These are phyloP conservation scores for Tachystola acroxantha DNA, from an alignment of 2,888 invertebrate genomes.

Conservation along the genomic window DNA sequence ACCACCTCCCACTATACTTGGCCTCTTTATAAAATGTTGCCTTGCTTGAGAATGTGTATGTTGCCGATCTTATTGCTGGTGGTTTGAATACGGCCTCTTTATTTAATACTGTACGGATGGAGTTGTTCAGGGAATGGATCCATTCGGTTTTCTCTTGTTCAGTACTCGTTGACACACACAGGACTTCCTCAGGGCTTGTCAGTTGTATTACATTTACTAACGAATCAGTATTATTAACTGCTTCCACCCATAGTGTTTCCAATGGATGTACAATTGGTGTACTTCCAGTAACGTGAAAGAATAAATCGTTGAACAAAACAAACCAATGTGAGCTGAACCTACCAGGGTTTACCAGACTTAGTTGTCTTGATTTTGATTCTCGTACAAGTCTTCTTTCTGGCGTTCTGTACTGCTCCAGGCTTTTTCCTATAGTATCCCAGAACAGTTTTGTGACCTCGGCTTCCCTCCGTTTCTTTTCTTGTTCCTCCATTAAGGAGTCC, in stretches of 20 bases:
- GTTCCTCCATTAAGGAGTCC: conserved; percentile 80
- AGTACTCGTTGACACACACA: conserved; percentile 81
- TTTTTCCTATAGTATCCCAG: conserved; percentile 85
- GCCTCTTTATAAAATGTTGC: conserved; percentile 86
- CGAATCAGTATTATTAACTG: conserved; percentile 81
- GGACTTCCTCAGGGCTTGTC: conserved; percentile 87
- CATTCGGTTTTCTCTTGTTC: conserved; percentile 88
- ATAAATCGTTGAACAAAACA: conserved; percentile 88
- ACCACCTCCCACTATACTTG: conserved; percentile 89
- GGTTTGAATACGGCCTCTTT: conserved; percentile 81
- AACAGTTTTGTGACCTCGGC: conserved; percentile 84
- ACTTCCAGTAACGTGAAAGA: conserved; percentile 86
- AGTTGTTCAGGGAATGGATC: conserved; percentile 85
- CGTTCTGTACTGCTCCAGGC: conserved; percentile 79
- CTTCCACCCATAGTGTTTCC: conserved; percentile 88
- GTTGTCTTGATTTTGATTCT: conserved; percentile 84
- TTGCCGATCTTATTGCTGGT: conserved; percentile 84
- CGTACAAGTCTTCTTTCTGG: conserved; percentile 85
- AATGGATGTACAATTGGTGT: conserved; percentile 82
- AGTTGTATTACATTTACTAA: conserved; percentile 82
- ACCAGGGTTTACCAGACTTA: conserved; percentile 83
- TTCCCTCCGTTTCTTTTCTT: conserved; percentile 79
- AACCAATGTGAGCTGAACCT: conserved; percentile 89
- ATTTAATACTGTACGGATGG: conserved; percentile 83
- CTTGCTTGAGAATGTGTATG: conserved; percentile 84